Evolutionary conservation across 1,140 invertebrate species (phyloP).

Genomic region (Papilio polytes): DNA sequence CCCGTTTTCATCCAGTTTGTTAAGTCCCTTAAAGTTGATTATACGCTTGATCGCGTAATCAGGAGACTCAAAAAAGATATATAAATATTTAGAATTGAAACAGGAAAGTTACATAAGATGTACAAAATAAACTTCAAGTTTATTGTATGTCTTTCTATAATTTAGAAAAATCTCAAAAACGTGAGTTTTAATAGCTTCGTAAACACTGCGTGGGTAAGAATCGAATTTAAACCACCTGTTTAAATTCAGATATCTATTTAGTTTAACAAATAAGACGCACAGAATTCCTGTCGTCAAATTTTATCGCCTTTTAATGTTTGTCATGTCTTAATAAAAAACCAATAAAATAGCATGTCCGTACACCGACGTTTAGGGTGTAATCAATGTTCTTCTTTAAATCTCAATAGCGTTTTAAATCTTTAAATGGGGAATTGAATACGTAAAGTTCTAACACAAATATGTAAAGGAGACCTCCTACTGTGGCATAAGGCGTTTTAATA

Average conservation of each 20-base stretch:
- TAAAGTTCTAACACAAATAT: slow-evolving; percentile 26
- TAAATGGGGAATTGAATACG: slow-evolving; percentile 28
- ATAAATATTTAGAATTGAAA: background rate
- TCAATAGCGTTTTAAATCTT: slow-evolving; percentile 38
- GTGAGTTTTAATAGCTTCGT: background rate
- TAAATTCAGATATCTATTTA: slow-evolving; percentile 3
- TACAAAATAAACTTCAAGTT: background rate
- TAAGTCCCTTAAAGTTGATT: background rate
- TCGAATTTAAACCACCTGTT: background rate
- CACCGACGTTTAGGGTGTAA: slow-evolving; percentile 20
- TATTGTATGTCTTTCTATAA: no score
- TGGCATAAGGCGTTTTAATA: slow-evolving; percentile 5
- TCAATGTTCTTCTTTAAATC: slow-evolving; percentile 30
- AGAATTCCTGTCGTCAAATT: slow-evolving; percentile 36
- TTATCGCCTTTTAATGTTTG: slow-evolving; percentile 32
- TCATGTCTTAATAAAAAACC: slow-evolving; percentile 38
- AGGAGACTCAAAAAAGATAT: background rate
- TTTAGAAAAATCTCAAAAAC: background rate
- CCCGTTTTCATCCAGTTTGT: background rate
- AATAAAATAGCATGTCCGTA: slow-evolving; percentile 28
- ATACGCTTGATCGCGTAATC: background rate
- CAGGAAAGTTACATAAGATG: background rate
- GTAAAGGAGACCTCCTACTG: slow-evolving; percentile 23
- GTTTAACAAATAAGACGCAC: slow-evolving; percentile 21
- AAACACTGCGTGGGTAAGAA: background rate